These are phyloP conservation scores for Chloroclystis v-ata DNA, from an alignment of 2,888 invertebrate species.

Conservation along the genomic window DNA sequence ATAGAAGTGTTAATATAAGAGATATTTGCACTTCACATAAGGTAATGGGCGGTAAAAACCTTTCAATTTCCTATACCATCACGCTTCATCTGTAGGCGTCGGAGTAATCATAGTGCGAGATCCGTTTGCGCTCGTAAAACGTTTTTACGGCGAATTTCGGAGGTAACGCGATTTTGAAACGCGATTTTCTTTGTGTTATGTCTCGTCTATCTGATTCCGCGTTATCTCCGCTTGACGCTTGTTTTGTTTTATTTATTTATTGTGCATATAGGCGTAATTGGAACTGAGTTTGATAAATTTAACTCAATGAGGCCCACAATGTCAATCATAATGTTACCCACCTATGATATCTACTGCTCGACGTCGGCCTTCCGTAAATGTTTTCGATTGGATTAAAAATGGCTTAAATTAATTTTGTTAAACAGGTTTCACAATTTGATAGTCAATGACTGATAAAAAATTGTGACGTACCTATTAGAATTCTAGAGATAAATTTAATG, in stretches of 20 bases:
- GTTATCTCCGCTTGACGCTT: slow-evolving; percentile 11
- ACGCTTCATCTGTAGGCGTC: slow-evolving; percentile 18
- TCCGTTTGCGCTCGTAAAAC: slow-evolving; percentile 37
- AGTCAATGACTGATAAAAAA: too few species aligned
- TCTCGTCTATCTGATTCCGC: slow-evolving; percentile 19
- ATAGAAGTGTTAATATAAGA: too few species aligned
- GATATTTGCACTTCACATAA: background rate
- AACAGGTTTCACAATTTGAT: too few species aligned
- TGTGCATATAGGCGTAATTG: slow-evolving; percentile 1
- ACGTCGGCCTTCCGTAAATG: too few species aligned
- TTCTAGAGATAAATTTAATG: too few species aligned
- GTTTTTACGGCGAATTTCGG: slow-evolving; percentile 53
- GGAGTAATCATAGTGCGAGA: slow-evolving; percentile 34
- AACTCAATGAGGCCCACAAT: too few species aligned
- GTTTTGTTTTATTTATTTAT: background rate
- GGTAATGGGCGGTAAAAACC: slow-evolving; percentile 8
- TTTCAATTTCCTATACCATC: slow-evolving; percentile 13
- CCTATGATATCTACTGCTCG: too few species aligned
- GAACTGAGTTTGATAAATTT: slow-evolving; percentile 2
- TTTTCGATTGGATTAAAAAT: too few species aligned
- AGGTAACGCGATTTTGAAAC: slow-evolving; percentile 49
- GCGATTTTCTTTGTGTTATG: slow-evolving; percentile 30
- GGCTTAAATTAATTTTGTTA: too few species aligned
- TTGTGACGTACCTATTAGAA: too few species aligned
- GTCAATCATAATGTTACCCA: too few species aligned